These are phyloP conservation scores for Platerodrilus igneus DNA, from an alignment of 2,888 invertebrate species.

Conservation along the genomic window DNA sequence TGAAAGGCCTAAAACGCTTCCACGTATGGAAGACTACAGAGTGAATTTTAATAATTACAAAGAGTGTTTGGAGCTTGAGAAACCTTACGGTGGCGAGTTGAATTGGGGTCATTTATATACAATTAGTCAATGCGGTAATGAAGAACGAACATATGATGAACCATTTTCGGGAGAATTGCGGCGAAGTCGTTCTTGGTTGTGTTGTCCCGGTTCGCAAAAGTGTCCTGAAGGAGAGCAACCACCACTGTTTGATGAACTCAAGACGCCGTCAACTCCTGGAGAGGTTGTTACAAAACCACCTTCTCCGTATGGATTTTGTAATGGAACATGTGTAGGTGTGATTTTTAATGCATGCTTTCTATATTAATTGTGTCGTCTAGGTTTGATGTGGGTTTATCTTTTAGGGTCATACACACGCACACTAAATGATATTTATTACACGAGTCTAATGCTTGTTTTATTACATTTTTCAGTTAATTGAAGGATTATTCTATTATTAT, in stretches of 20 bases:
- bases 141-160: conserved; percentile 48
- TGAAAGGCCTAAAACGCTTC: conserved; percentile 11
- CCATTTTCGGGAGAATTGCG: conserved; percentile 45
- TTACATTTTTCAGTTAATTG: too few relatives aligned
- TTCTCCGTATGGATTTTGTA: conserved; percentile 33
- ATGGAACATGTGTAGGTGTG: conserved; percentile 40
- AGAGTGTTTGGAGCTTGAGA: conserved; percentile 36
- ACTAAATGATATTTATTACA: too few relatives aligned
- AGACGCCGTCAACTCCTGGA: conserved; percentile 34
- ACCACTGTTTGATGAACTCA: conserved; percentile 37
- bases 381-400: conserved; percentile 1
- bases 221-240: conserved; percentile 41
- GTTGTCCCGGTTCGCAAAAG: conserved; percentile 48
- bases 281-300: conserved; percentile 39
- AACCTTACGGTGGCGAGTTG: conserved; percentile 39
- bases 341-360: conserved; percentile 1
- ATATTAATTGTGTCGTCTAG: conserved; percentile 2
- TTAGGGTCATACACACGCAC: conserved; percentile 10
- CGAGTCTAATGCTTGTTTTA: too few relatives aligned
- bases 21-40: conserved; percentile 15
- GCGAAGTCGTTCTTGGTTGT: conserved; percentile 48
- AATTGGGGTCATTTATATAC: conserved; percentile 49
- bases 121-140: conserved; percentile 47
- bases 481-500: too few relatives aligned
- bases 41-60: conserved; percentile 29